A percentile compares a stretch with the other conserved stretches of the same genome.
Evolutionary conservation across 2,113 vertebrate genomes (phyloP).

Genomic region (Sitta europaea): DNA sequence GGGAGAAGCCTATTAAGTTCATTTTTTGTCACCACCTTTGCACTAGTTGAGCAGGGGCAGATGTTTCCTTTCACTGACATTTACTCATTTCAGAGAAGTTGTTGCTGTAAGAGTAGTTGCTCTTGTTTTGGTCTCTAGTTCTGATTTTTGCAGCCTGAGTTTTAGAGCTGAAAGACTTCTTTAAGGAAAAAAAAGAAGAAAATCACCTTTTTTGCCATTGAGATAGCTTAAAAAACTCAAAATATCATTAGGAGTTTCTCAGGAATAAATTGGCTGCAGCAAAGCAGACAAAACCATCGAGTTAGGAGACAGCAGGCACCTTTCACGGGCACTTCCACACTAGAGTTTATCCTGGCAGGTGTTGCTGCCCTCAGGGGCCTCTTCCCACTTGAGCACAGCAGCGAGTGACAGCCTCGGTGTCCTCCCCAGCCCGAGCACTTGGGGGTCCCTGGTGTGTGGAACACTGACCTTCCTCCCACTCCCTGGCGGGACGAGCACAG

Average conservation of each 20-base stretch:
- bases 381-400: background rate
- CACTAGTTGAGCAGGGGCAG: background rate
- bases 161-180: background rate
- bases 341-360: background rate
- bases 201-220: background rate
- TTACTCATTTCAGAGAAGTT: slow-evolving; percentile 4
- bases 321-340: background rate
- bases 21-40: background rate
- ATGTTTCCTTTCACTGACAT: slow-evolving; percentile 10
- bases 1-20: background rate
- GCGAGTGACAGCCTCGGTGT: rapidly evolving
- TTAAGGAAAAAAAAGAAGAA: background rate
- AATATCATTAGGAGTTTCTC: slow-evolving; percentile 38
- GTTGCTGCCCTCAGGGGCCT: background rate
- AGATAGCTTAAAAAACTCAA: background rate
- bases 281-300: background rate
- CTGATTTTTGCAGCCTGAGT: slow-evolving; percentile 25
- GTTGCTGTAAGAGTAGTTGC: slow-evolving; percentile 10
- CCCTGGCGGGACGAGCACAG: background rate
- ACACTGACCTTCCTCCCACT: background rate
- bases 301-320: background rate
- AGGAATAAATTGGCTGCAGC: slow-evolving; percentile 41
- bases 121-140: slow-evolving; percentile 34
- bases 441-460: background rate
- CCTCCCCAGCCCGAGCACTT: background rate